phyloP scores from a whole-genome alignment of 2,888 invertebrate species.

The Lacanobia wlatinum region DNA sequence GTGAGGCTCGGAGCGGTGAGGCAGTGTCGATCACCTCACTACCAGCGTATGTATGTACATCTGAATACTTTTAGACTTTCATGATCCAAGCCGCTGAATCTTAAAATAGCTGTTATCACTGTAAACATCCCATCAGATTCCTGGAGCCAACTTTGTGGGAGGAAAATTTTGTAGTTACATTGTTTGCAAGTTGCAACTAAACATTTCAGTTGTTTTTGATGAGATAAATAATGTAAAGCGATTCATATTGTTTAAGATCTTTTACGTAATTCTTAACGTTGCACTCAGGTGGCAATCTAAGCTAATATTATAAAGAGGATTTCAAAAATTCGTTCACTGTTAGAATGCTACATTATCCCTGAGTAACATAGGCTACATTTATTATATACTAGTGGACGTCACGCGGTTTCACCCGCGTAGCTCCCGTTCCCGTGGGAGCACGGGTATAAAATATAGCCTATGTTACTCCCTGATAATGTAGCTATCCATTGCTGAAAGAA shows the following conservation, averaged over 20 bases:
- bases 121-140: constrained; percentile 51
- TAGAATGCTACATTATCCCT: no score
- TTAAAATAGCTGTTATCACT: constrained; percentile 55
- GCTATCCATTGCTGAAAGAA: no score
- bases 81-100: constrained; percentile 55
- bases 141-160: constrained; percentile 23
- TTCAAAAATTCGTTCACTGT: no score
- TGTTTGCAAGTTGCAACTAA: not conserved
- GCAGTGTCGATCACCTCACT: constrained; percentile 83
- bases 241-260: not conserved
- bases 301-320: no score
- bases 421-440: no score
- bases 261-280: constrained; percentile 1
- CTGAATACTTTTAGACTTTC: constrained; percentile 64
- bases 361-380: no score
- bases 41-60: constrained; percentile 67
- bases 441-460: no score
- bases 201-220: not conserved
- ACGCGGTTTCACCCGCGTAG: no score
- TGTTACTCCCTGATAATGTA: no score
- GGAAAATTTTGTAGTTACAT: constrained; percentile 31
- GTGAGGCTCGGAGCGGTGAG: constrained; percentile 76
- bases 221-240: not conserved
- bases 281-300: not conserved
- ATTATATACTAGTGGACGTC: no score